Conservation (phyloP, 2,888 invertebrate species). For the Panopea generosa region DNA sequence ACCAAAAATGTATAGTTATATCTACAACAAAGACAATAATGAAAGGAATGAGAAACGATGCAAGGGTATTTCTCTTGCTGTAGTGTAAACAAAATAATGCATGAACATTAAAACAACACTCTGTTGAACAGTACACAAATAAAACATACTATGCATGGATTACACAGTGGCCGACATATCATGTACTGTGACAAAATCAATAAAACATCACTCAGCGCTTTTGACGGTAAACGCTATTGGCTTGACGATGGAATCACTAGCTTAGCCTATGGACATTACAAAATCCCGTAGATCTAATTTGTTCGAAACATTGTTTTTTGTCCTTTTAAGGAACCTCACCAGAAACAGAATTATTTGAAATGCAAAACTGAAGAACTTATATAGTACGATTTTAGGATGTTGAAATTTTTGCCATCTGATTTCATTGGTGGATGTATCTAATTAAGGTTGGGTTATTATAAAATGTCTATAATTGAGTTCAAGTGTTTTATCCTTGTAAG, state of each 20-base stretch:
- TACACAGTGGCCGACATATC: slow-evolving; percentile 12
- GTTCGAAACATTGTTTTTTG: too few relatives aligned
- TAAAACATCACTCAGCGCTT: slow-evolving; percentile 8
- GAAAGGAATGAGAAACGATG: slow-evolving; percentile 67
- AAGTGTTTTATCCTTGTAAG: too few relatives aligned
- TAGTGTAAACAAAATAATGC: slow-evolving; percentile 44
- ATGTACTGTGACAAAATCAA: slow-evolving; percentile 22
- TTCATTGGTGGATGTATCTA: too few relatives aligned
- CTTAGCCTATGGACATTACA: slow-evolving; percentile 17
- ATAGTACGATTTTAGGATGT: too few relatives aligned
- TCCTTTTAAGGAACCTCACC: too few relatives aligned
- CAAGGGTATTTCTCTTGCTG: slow-evolving; percentile 37
- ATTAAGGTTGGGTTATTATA: too few relatives aligned
- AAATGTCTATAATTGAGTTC: too few relatives aligned
- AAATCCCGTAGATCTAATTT: too few relatives aligned
- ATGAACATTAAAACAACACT: slow-evolving; percentile 48
- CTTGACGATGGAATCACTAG: slow-evolving; percentile 16
- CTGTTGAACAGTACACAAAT: slow-evolving; percentile 27
- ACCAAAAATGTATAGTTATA: slow-evolving; percentile 55
- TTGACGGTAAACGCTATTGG: slow-evolving; percentile 19
- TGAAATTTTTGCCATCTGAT: too few relatives aligned
- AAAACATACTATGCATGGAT: slow-evolving; percentile 27
- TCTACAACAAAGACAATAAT: slow-evolving; percentile 67
- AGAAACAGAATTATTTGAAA: too few relatives aligned
- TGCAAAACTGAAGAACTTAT: too few relatives aligned